Conservation (phyloP, 1,140 invertebrate species). For the Aphis gossypii region DNA sequence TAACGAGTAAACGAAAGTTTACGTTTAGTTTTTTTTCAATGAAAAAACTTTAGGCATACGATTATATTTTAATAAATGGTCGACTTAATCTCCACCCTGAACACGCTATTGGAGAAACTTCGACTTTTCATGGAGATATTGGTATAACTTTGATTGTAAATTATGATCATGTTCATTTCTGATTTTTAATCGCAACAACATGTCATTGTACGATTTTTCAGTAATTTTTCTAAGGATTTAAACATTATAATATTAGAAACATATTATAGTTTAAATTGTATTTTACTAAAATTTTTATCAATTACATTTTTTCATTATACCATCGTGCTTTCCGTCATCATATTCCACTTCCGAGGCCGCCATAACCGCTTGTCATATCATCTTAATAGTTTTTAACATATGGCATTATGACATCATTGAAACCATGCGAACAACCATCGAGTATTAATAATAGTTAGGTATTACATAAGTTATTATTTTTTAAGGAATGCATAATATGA, state of each 20-base stretch:
- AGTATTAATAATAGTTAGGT: neutral
- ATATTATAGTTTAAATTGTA: neutral
- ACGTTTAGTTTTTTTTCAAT: neutral
- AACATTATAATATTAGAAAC: neutral
- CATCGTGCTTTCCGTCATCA: neutral
- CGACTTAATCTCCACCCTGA: neutral
- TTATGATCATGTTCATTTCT: neutral
- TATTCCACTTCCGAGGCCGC: neutral
- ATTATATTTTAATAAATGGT: constrained; percentile 12
- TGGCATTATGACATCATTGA: neutral
- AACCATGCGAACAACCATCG: neutral
- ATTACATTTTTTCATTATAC: neutral
- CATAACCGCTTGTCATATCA: no score
- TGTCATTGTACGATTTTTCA: neutral
- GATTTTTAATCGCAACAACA: neutral
- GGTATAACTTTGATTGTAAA: neutral
- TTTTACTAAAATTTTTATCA: neutral
- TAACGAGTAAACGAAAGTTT: neutral
- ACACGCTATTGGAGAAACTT: neutral
- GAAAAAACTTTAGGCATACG: neutral
- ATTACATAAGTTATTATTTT: no score
- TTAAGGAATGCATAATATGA: neutral
- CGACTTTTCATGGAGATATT: neutral
- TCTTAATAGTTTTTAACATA: neutral
- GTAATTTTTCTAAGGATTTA: neutral